Evolutionary conservation across 2,888 invertebrate species (phyloP).

Genomic region (Hirtodrosophila histrioides): DNA sequence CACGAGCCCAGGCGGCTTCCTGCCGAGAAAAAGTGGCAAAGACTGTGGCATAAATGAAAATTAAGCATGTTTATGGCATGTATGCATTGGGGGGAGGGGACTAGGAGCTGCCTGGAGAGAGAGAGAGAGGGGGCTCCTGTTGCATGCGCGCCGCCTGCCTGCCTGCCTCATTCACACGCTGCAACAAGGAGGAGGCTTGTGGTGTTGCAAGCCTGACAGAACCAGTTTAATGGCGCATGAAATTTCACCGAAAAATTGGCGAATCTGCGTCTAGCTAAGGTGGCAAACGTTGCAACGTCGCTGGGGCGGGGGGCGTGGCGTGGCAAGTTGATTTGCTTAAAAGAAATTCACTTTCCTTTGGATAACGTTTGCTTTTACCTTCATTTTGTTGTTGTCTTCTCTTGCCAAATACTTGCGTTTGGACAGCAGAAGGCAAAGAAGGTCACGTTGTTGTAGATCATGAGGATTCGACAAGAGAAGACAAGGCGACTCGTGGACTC

Average conservation of each 20-base stretch:
- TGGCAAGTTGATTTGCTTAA: conserved; percentile 79
- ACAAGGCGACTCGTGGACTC: conserved; percentile 13
- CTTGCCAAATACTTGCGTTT: conserved; percentile 33
- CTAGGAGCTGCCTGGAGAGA: no score
- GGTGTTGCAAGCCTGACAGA: conserved; percentile 50
- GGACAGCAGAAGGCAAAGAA: conserved; percentile 69
- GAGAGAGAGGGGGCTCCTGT: no score
- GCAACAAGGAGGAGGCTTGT: conserved; percentile 14
- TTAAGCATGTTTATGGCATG: conserved; percentile 68
- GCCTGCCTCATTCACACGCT: conserved; percentile 65
- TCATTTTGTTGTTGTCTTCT: conserved; percentile 23
- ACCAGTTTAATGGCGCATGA: conserved; percentile 81
- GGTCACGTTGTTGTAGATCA: conserved; percentile 76
- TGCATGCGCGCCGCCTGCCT: not conserved
- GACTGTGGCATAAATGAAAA: conserved; percentile 71
- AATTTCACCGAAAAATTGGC: conserved; percentile 74
- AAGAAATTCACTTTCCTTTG: conserved; percentile 82
- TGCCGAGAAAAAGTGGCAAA: conserved; percentile 56
- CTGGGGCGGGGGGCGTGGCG: conserved; percentile 32
- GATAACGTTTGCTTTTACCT: conserved; percentile 28
- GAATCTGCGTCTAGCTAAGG: conserved; percentile 72
- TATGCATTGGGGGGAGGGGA: conserved; percentile 10
- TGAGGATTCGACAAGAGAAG: conserved; percentile 70
- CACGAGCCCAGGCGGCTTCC: conserved; percentile 65
- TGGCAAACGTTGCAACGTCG: conserved; percentile 44